phyloP scores from a whole-genome alignment of 1,140 invertebrate genomes.

The Holotrichia oblita region DNA sequence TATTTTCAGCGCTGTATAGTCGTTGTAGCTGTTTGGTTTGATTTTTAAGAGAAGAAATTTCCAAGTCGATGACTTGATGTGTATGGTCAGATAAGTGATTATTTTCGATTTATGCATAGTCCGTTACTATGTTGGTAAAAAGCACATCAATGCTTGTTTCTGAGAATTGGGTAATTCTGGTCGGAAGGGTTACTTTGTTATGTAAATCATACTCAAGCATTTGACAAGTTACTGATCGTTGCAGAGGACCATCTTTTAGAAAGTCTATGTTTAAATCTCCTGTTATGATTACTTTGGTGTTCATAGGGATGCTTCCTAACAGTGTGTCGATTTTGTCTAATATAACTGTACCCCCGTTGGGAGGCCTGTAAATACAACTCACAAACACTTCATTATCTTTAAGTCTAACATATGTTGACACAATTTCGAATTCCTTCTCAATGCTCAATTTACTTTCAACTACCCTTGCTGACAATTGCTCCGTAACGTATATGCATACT shows the following conservation, averaged over 20 bases:
- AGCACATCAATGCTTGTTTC: background rate
- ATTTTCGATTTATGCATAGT: too few species aligned
- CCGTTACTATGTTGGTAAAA: background rate
- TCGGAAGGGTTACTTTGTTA: slow-evolving; percentile 1
- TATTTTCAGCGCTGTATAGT: too few species aligned
- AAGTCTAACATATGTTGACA: background rate
- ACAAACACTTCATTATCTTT: background rate
- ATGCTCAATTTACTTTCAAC: background rate
- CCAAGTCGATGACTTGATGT: too few species aligned
- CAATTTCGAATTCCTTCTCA: background rate
- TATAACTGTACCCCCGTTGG: background rate
- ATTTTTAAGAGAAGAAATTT: too few species aligned
- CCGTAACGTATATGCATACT: slow-evolving; percentile 1
- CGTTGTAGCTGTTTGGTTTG: too few species aligned
- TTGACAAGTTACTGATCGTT: background rate
- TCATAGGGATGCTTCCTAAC: background rate
- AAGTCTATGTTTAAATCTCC: background rate
- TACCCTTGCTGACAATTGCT: background rate
- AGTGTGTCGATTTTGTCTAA: background rate
- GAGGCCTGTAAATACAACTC: background rate
- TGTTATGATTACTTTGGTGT: background rate
- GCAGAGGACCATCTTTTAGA: background rate
- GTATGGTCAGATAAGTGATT: too few species aligned
- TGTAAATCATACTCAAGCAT: background rate
- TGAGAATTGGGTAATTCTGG: background rate